phyloP scores from a whole-genome alignment of 1,140 invertebrate genomes.

The Leptinotarsa defecta region DNA sequence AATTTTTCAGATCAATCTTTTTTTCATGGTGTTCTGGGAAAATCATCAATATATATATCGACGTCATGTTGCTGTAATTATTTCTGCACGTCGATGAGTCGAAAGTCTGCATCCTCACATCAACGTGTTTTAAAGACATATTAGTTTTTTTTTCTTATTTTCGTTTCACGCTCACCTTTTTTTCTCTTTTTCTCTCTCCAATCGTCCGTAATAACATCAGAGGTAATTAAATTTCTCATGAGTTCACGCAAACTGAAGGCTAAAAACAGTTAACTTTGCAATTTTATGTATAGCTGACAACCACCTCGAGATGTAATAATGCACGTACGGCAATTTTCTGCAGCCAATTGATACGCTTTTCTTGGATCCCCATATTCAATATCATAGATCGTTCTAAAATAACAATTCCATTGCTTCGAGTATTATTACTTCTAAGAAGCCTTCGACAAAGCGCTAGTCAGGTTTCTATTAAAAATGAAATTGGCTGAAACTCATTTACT shows the following conservation, averaged over 20 bases:
- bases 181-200: background rate
- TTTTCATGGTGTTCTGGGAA: background rate
- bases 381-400: background rate
- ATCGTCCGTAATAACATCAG: background rate
- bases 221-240: slow-evolving; percentile 6
- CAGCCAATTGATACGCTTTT: background rate
- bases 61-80: background rate
- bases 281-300: background rate
- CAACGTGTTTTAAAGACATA: background rate
- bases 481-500: too few species aligned
- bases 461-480: too few species aligned
- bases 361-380: background rate
- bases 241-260: background rate
- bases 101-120: slow-evolving; percentile 2
- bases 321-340: background rate
- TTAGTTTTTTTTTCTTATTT: background rate
- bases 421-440: too few species aligned
- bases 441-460: too few species aligned
- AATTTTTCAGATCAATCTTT: too few species aligned
- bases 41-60: background rate
- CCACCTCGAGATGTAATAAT: background rate
- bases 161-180: background rate
- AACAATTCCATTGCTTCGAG: too few species aligned
- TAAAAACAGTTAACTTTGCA: background rate
- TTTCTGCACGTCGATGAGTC: background rate